Evolutionary conservation across 1,140 invertebrate species (phyloP).

Genomic region (Ceratosolen fusciceps): DNA sequence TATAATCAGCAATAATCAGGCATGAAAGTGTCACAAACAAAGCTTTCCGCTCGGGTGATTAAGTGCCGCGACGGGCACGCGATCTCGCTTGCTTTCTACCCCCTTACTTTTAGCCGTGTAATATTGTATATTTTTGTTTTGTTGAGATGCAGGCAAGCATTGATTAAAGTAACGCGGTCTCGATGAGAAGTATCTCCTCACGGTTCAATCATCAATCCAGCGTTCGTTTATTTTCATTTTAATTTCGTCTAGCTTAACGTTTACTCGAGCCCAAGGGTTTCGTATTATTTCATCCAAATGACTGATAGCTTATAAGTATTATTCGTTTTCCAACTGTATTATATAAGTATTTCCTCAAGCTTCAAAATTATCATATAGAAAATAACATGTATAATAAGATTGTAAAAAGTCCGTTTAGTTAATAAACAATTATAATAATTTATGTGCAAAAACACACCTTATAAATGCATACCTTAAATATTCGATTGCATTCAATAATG

Average conservation of each 20-base stretch:
- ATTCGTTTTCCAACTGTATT: neutral
- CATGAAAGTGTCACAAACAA: neutral
- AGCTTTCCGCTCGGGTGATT: neutral
- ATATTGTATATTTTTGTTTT: neutral
- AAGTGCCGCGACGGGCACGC: slow-evolving; percentile 30
- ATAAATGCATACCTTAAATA: neutral
- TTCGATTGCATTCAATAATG: neutral
- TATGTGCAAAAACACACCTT: neutral
- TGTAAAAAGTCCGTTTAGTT: neutral
- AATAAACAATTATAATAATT: neutral
- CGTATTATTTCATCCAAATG: neutral
- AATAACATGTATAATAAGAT: neutral
- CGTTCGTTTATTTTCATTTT: neutral
- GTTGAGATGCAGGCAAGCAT: neutral
- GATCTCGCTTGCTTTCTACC: slow-evolving; percentile 3
- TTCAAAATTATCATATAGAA: neutral
- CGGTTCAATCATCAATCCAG: neutral
- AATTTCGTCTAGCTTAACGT: neutral
- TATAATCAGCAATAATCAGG: slow-evolving; percentile 22
- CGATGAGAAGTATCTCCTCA: neutral
- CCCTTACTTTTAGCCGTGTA: neutral
- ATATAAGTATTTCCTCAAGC: neutral
- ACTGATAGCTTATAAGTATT: neutral
- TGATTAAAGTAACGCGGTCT: slow-evolving; percentile 16
- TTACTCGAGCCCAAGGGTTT: neutral